Evolutionary conservation across 2,888 invertebrate genomes (phyloP), one percentile per base, ranked within the genome.

Genomic region (Acleris emargana): DNA sequence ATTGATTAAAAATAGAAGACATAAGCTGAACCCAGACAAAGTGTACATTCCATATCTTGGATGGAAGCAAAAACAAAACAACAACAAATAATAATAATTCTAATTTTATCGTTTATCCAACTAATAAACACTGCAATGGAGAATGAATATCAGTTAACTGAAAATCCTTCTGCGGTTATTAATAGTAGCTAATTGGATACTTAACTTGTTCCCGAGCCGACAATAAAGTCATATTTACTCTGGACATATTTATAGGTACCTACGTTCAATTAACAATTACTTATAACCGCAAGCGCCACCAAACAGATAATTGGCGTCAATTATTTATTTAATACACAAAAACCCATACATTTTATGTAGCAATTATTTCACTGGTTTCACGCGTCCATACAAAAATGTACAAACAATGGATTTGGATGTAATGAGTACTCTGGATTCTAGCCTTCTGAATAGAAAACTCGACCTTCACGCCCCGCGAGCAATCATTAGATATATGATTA

Each of bases 401-500:
- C 43, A 64, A 64, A 60, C 49, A 60, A 50, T 60, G 20, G 45
- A 20, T 53, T 54, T 43, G 13, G 54, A 53, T 50, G 49, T 18
- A 53, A 59, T 50, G 54, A 59, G 50, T 50, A 69, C 63, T 66
- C 67, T 72, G 71, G 67, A 68, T 70, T 70, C 68, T 67, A 72
- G 73, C 76, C 75, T 80, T 76, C 68, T 67, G 73, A 77, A 76
- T 78, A 79, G 80, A 79, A 80, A 78, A 78, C 69, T 58, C 64
- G 69, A 75, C 89, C 89, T 89, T 88, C 86, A 83, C 77, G 78
- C 75, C 66, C 64, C 64, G 67, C 76, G 71, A 71, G 69, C 72
- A 76, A 70, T 75, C 68, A 72, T 81, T 75, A 75, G 68, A 73
- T 76, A 73, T 74, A 73, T 74, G 71, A 73, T 76, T 75, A 75